Base-by-base conservation (phyloP, 64 coral and sea anemone genomes). In the Pocillopora damicornis region DNA sequence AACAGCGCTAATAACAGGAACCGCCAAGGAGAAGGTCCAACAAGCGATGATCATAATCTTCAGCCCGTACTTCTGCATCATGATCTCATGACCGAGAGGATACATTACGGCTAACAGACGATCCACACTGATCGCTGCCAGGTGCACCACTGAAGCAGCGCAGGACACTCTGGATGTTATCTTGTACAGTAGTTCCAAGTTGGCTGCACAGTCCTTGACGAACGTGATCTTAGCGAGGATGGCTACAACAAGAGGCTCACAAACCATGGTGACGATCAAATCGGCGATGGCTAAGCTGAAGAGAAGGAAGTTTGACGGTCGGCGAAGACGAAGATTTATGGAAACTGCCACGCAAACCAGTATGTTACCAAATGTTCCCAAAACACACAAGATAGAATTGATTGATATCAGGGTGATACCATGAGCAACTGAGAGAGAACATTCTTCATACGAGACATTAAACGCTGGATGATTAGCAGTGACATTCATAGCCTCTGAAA, bases 361-460 rank as follows among this genome's bases (percentile, higher is more conserved):
- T 59, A 87, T 60, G 71, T 87, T 87, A 13, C 85, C 85, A 74
- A 87, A 12, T 75, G 85, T 60, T 34, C 85, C 85, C 10, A 87
- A 35, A 6, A 87, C 73, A 35, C 51, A 18, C 18, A 87, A 20
- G 5, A 61, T n/a, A 38, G 37, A 20, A 38, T 87, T 87, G 57
- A 13, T 36, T 30, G 36, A 38, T 15, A 82, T 64, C 25, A 82
- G 80, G 34, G 15, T 9, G 64, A 82, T 20, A 26, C 80, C 80
- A 14, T 82, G 80, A 34, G n/a, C 80, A 14, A 62, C 8, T 30
- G 80, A n/a, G 15, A 82, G 63, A 36, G 60, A 64, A 12, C 80
- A 82, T 0, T 23, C 60, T 22, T n/a, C 37, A 13, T 38, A 0
- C 11, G 67, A 71, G 22, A 71, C 6, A 23, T 71, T 71, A 22